These are phyloP conservation scores for Callithrix jacchus DNA, from an alignment of 2,113 vertebrate genomes.

Conservation along the genomic window DNA sequence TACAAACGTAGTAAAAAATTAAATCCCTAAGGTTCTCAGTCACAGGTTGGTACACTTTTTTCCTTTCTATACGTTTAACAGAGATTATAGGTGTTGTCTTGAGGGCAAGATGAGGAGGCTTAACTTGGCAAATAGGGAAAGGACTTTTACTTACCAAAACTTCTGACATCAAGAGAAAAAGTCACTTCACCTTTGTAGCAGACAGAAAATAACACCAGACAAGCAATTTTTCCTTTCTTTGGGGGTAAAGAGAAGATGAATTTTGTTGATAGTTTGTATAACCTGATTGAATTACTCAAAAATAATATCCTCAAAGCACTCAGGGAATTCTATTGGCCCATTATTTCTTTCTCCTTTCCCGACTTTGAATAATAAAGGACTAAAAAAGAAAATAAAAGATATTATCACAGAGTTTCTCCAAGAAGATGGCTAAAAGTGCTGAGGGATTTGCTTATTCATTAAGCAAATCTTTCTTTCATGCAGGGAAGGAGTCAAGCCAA, in stretches of 20 bases:
- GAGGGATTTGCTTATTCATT: not conserved
- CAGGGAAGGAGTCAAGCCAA: not conserved
- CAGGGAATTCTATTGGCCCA: not conserved
- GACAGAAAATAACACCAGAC: not conserved
- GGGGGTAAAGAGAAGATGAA: not conserved
- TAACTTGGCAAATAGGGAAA: conserved; percentile 1
- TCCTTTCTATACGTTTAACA: not conserved
- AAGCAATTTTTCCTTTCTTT: not conserved
- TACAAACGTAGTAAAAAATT: not conserved
- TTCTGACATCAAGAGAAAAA: conserved; percentile 42
- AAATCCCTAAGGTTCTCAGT: conserved; percentile 19
- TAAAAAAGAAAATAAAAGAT: not conserved
- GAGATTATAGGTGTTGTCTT: not conserved
- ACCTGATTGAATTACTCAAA: conserved; percentile 43
- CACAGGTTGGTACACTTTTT: not conserved
- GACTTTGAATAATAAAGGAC: not conserved
- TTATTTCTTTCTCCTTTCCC: not conserved
- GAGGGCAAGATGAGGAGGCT: not conserved
- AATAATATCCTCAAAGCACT: not conserved
- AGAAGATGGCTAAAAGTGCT: not conserved
- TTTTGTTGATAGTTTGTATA: conserved; percentile 40
- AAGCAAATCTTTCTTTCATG: not conserved
- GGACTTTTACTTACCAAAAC: not conserved
- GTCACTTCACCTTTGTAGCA: conserved; percentile 20
- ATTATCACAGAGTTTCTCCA: not conserved